phyloP scores from a whole-genome alignment of 2,888 invertebrate species.

The Caenorhabditis drosophilae region DNA sequence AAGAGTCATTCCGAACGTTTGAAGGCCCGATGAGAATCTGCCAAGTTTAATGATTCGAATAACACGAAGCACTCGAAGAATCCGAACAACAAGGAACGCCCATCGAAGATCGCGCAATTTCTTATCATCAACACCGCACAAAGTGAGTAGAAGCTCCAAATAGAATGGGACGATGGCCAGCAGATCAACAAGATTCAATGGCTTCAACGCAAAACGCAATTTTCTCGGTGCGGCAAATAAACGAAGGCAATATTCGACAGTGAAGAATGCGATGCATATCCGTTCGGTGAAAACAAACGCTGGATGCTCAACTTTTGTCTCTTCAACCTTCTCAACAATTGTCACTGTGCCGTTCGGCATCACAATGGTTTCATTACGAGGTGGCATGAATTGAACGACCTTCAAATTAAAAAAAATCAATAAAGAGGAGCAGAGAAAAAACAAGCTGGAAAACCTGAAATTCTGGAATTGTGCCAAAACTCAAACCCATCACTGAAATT shows the following conservation, averaged over 20 bases:
- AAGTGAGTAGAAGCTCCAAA: slow-evolving; percentile 63
- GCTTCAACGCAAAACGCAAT: slow-evolving; percentile 64
- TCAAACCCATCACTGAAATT: slow-evolving; percentile 67
- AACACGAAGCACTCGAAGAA: slow-evolving; percentile 63
- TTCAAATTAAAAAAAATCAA: too few species aligned
- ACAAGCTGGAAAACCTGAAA: slow-evolving; percentile 64
- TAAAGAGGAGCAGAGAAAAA: too few species aligned
- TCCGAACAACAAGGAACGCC: slow-evolving; percentile 69
- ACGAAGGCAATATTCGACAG: slow-evolving; percentile 63
- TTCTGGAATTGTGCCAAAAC: slow-evolving; percentile 68
- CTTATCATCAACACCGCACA: slow-evolving; percentile 67
- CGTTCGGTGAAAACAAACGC: slow-evolving; percentile 69
- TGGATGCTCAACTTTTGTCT: slow-evolving; percentile 66
- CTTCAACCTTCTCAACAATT: slow-evolving; percentile 61
- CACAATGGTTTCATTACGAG: slow-evolving; percentile 62
- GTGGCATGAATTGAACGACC: slow-evolving; percentile 62
- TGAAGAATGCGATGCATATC: slow-evolving; percentile 68
- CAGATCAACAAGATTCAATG: slow-evolving; percentile 63
- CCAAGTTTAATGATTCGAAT: slow-evolving; percentile 68
- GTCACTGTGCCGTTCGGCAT: slow-evolving; percentile 62
- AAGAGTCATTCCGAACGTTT: slow-evolving; percentile 69
- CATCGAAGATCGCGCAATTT: slow-evolving; percentile 66
- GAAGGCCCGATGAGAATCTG: slow-evolving; percentile 63
- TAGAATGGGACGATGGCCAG: slow-evolving; percentile 68
- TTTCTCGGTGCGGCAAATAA: slow-evolving; percentile 66